Evolutionary conservation across 35 echinoderm and acorn worm genomes (phyloP).

Genomic region (Heliocidaris tuberculata): DNA sequence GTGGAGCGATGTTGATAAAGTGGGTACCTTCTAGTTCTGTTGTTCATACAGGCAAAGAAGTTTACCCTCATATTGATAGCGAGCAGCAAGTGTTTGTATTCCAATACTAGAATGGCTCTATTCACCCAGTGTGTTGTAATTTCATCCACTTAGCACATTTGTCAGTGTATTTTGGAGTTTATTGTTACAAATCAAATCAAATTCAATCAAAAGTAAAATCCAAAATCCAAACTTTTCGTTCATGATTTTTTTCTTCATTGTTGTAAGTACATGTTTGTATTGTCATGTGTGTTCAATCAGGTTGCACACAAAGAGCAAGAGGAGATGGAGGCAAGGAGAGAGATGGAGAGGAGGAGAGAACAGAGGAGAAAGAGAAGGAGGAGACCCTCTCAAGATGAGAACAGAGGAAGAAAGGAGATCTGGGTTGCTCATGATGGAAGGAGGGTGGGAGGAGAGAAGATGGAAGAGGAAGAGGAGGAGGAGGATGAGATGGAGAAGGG

Average conservation of each 20-base stretch:
- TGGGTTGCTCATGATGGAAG: slow-evolving; percentile 84
- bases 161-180: too few species aligned
- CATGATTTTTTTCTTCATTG: neutral
- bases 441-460: slow-evolving; percentile 43
- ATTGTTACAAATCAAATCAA: too few species aligned
- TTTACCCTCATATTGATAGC: too few species aligned
- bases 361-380: slow-evolving; percentile 28
- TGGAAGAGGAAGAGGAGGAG: slow-evolving; percentile 57
- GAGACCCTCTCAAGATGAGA: slow-evolving; percentile 27
- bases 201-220: too few species aligned
- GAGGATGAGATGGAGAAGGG: slow-evolving; percentile 40
- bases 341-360: slow-evolving; percentile 60
- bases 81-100: too few species aligned
- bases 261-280: neutral
- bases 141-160: too few species aligned
- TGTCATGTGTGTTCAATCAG: slow-evolving; percentile 1
- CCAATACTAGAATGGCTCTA: too few species aligned
- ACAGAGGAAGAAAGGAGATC: slow-evolving; percentile 66
- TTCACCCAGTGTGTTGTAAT: too few species aligned
- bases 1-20: too few species aligned
- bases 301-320: slow-evolving; percentile 79
- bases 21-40: neutral
- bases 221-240: too few species aligned
- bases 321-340: slow-evolving; percentile 61
- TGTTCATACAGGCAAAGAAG: too few species aligned